Percentiles rank a stretch among this genome's conserved stretches.
phyloP scores from a whole-genome alignment of 2,888 invertebrate genomes.

The Drosophila birchii region DNA sequence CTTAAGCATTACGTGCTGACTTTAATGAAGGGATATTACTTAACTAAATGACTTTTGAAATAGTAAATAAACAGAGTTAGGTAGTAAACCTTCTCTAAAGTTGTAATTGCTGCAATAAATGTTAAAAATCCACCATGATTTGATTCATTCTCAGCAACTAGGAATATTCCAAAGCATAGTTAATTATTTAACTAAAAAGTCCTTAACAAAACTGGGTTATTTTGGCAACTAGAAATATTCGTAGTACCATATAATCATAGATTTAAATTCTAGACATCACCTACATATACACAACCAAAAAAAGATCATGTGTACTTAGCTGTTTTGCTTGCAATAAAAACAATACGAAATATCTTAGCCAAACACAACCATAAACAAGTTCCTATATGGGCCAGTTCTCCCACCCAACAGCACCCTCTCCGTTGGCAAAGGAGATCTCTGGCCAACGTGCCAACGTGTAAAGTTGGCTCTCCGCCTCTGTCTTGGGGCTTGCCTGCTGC shows the following conservation, averaged over 20 bases:
- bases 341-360: slow-evolving; percentile 13
- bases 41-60: slow-evolving; percentile 10
- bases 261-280: background rate
- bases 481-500: slow-evolving; percentile 11
- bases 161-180: background rate
- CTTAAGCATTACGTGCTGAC: slow-evolving; percentile 9
- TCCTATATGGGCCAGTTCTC: slow-evolving; percentile 20
- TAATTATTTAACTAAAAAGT: background rate
- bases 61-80: background rate
- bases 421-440: background rate
- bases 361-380: slow-evolving; percentile 35
- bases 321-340: slow-evolving; percentile 13
- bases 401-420: slow-evolving; percentile 11
- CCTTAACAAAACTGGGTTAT: background rate
- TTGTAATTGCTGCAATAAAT: background rate
- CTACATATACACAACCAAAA: background rate
- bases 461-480: background rate
- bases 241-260: background rate
- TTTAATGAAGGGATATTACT: slow-evolving; percentile 12
- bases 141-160: background rate
- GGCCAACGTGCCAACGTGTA: slow-evolving; percentile 9
- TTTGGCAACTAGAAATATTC: too few species aligned
- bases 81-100: background rate
- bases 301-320: slow-evolving; percentile 24
- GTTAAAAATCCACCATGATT: background rate